These are phyloP conservation scores for Strix aluco DNA, from an alignment of 2,113 vertebrate genomes.

Conservation along the genomic window DNA sequence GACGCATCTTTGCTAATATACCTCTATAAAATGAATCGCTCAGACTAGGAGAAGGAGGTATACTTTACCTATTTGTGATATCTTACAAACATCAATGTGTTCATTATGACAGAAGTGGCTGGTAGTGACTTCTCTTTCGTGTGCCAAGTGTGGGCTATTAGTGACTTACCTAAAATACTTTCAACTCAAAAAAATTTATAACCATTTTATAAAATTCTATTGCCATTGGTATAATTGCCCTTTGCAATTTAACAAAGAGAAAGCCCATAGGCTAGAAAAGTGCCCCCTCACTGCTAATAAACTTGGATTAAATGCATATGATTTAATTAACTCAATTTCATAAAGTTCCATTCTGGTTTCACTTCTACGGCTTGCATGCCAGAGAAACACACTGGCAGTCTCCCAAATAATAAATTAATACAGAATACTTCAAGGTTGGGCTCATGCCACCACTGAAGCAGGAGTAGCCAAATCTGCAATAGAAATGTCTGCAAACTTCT, in stretches of 20 bases:
- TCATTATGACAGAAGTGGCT: neutral
- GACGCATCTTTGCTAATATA: neutral
- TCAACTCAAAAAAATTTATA: neutral
- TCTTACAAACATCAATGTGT: neutral
- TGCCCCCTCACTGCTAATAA: neutral
- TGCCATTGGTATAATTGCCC: neutral
- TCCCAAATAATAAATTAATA: constrained; percentile 40
- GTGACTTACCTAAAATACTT: neutral
- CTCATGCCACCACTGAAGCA: neutral
- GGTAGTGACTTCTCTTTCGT: neutral
- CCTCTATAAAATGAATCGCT: neutral
- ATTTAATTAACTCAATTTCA: constrained; percentile 52
- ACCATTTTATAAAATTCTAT: neutral
- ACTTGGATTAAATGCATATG: neutral
- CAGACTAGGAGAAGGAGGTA: neutral
- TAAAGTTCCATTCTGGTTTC: constrained; percentile 15
- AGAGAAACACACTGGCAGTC: constrained; percentile 1
- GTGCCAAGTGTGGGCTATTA: neutral
- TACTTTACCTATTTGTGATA: neutral
- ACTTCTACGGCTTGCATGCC: neutral
- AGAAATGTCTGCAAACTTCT: constrained; percentile 2
- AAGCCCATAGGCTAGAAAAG: neutral
- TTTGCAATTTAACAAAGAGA: neutral
- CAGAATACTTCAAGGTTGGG: neutral
- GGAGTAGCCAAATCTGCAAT: neutral